Conservation (phyloP, 2,888 invertebrate species). For the Oasisia sp. region DNA sequence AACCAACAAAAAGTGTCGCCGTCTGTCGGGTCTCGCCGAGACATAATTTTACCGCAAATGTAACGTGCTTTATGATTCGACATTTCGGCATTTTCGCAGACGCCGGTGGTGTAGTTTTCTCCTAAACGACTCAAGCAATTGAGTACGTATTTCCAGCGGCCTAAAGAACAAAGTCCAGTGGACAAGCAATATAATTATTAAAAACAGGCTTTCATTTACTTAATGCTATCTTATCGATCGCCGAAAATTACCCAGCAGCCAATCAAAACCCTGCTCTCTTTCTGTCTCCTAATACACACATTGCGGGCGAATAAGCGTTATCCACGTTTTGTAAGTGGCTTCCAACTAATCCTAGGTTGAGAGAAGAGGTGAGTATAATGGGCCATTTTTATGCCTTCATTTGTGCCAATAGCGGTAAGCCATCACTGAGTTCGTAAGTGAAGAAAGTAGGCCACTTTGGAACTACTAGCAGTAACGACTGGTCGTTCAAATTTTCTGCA, state of each 20-base stretch:
- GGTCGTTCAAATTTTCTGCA: background rate
- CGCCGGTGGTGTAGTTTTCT: background rate
- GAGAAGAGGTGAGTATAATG: background rate
- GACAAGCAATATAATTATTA: background rate
- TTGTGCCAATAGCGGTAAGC: background rate
- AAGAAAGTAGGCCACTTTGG: background rate
- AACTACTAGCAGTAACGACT: background rate
- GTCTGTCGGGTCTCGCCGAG: background rate
- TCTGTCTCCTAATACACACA: constrained; percentile 6
- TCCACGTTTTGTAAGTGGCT: constrained; percentile 31
- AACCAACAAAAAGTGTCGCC: background rate
- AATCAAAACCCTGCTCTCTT: background rate
- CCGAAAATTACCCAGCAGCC: background rate
- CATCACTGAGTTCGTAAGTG: background rate
- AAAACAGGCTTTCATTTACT: background rate
- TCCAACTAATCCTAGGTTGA: background rate
- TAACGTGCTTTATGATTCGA: constrained; percentile 7
- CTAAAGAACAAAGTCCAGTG: background rate
- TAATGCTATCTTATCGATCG: background rate
- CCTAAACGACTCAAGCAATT: background rate
- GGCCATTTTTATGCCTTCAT: background rate
- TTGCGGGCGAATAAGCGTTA: constrained; percentile 32
- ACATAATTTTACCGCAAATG: background rate
- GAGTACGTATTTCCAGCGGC: background rate
- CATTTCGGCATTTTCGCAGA: background rate